Evolutionary conservation across 2,888 invertebrate genomes (phyloP), one percentile per base, ranked within the genome.

Genomic region (Melinopterus prodromus): DNA sequence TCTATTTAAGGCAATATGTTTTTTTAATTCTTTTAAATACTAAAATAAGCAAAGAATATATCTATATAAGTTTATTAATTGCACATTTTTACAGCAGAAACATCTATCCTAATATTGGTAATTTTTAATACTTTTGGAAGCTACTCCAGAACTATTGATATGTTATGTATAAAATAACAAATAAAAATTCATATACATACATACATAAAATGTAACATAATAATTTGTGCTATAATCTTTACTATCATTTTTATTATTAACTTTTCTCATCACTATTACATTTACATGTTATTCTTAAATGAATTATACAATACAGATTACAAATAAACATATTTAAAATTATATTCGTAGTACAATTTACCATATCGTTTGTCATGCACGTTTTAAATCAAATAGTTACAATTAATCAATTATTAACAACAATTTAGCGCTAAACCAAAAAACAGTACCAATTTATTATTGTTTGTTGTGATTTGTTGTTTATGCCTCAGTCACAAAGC

Each of bases 21-120:
- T 26, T 26, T 26, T 2, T 3, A 2, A 26, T 26, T 26, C 26
- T 26, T 26, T 26, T 26, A 26, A 53, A 53, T 9, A 53, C 53
- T 53, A 53, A 53, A 53, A 53, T 53, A 53, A 53, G 53, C 53
- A 9, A 74, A 74, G 36, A 74, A 74, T 74, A n/a, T 36, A 35
- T 74, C 37, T 80, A 78, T 81, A 79, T 81, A 77, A 79, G 70
- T 79, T 81, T 79, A 79, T 81, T 81, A 81, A 81, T 81, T 81
- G 80, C 80, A 81, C 80, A 79, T 79, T 81, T 80, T 81, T 81
- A 81, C 80, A 80, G 78, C 79, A 37, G 70, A 74, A 81, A 81
- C 80, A 81, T 75, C 77, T 53, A 53, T 7, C 9, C 53, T 81
- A 81, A 75, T 75, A 16, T 53, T 77, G 77, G 77, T 78, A 81